A percentile compares a stretch with the other conserved stretches of the same genome.
phyloP scores from a whole-genome alignment of 2,888 invertebrate species.

The Apodemia mormo region DNA sequence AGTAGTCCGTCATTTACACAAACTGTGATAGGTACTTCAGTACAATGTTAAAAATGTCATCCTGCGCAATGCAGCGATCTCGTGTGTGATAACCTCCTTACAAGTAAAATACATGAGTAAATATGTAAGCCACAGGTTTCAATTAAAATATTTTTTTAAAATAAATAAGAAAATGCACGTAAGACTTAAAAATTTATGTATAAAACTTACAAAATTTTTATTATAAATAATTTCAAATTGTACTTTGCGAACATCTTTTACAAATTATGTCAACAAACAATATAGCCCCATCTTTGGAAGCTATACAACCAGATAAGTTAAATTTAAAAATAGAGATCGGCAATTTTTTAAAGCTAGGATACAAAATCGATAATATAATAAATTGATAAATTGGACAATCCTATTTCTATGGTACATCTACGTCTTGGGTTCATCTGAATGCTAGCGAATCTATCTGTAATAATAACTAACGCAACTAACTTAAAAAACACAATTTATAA shows the following conservation, averaged over 20 bases:
- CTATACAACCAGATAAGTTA: not conserved
- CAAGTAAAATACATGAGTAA: not conserved
- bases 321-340: slow-evolving; percentile 4
- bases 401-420: not conserved
- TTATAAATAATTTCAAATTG: slow-evolving; percentile 1
- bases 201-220: slow-evolving; percentile 1
- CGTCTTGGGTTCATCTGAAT: not conserved
- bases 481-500: too few relatives aligned
- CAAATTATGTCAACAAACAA: not conserved
- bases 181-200: not conserved
- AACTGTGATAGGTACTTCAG: too few relatives aligned
- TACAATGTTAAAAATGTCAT: too few relatives aligned
- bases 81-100: too few relatives aligned
- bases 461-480: too few relatives aligned
- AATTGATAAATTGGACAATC: not conserved
- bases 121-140: not conserved
- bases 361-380: not conserved
- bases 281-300: not conserved
- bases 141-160: not conserved
- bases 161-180: slow-evolving; percentile 10
- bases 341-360: not conserved
- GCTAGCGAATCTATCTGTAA: too few relatives aligned
- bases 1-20: too few relatives aligned
- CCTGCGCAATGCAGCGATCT: too few relatives aligned
- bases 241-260: not conserved